Conservation (phyloP, 2,113 vertebrate genomes). For the Odontesthes bonariensis region DNA sequence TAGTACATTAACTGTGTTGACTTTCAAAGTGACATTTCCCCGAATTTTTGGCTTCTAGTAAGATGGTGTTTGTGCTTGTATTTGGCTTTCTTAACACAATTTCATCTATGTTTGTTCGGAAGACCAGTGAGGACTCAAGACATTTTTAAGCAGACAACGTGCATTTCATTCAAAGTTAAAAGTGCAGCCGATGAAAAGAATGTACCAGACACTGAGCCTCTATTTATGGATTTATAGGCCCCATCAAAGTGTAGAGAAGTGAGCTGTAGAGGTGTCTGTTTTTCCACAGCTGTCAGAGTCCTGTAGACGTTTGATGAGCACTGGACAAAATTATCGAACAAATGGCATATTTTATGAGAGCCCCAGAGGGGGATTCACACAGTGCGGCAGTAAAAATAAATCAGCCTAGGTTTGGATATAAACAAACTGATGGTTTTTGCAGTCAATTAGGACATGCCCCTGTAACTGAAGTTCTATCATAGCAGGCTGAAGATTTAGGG, state of each 20-base stretch:
- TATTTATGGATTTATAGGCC: conserved; percentile 1
- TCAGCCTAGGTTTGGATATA: conserved; percentile 57
- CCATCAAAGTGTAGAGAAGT: background rate
- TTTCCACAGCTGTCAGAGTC: conserved; percentile 45
- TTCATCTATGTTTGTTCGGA: conserved; percentile 15
- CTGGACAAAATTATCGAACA: conserved; percentile 45
- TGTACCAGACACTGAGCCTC: background rate
- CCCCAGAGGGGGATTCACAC: conserved; percentile 43
- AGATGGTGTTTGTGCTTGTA: background rate
- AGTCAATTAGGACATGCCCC: conserved; percentile 65
- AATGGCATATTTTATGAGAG: conserved; percentile 53
- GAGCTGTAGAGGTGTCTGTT: conserved; percentile 28
- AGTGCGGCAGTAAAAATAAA: conserved; percentile 43
- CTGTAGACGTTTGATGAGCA: conserved; percentile 24
- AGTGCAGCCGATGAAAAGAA: background rate
- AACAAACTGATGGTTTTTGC: conserved; percentile 62
- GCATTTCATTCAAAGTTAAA: conserved; percentile 15
- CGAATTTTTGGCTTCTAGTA: conserved; percentile 9
- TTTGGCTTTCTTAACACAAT: background rate
- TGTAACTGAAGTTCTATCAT: conserved; percentile 66
- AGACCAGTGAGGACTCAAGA: background rate
- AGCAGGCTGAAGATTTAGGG: conserved; percentile 67
- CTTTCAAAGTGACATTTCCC: background rate
- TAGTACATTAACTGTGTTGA: too few species aligned
- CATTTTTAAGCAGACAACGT: background rate